Conservation (phyloP, 2,888 invertebrate genomes). For the Crossocerus cetratus region DNA sequence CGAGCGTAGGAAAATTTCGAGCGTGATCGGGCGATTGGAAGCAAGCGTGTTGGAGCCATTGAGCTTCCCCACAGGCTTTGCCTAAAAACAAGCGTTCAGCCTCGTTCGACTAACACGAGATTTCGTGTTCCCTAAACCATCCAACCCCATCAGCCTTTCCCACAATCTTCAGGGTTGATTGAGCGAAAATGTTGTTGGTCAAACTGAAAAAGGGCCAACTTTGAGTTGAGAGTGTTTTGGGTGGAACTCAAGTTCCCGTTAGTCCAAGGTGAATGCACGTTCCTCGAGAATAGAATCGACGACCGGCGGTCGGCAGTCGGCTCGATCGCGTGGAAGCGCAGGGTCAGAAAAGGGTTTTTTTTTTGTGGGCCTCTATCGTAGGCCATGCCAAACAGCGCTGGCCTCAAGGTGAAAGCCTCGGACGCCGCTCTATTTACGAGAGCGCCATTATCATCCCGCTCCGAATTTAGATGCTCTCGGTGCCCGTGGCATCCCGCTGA, state of each 20-base stretch:
- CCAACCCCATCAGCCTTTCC: slow-evolving; percentile 42
- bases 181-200: slow-evolving; percentile 66
- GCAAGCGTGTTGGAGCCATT: slow-evolving; percentile 3
- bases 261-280: slow-evolving; percentile 28
- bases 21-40: slow-evolving; percentile 19
- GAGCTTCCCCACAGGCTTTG: too few relatives aligned
- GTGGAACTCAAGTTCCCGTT: slow-evolving; percentile 1
- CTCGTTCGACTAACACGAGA: slow-evolving; percentile 24
- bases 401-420: too few relatives aligned
- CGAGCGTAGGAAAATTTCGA: slow-evolving; percentile 25
- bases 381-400: too few relatives aligned
- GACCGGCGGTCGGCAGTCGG: too few relatives aligned
- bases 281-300: slow-evolving; percentile 9
- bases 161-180: slow-evolving; percentile 53
- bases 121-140: slow-evolving; percentile 49
- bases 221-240: slow-evolving; percentile 11
- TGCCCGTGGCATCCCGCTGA: too few relatives aligned
- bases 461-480: too few relatives aligned
- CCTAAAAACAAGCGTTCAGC: too few relatives aligned
- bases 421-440: too few relatives aligned
- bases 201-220: slow-evolving; percentile 45
- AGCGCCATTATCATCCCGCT: too few relatives aligned
- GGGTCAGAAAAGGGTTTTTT: too few relatives aligned
- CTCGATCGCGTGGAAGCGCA: too few relatives aligned
- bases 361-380: too few relatives aligned